Evolutionary conservation across 2,113 vertebrate genomes (phyloP).

Genomic region (Pimephales promelas): DNA sequence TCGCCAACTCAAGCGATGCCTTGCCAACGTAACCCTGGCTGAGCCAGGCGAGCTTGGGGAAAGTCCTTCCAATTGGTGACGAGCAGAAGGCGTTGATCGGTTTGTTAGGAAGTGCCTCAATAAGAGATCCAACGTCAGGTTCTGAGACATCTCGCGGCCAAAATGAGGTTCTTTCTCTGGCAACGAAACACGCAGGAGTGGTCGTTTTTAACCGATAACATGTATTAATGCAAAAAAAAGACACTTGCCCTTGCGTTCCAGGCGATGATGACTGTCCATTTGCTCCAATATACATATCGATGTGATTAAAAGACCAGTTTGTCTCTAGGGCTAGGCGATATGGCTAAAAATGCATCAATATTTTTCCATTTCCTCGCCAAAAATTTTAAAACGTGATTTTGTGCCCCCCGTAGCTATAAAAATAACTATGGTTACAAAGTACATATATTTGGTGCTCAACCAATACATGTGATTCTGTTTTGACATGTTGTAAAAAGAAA

Average conservation of each 20-base stretch:
- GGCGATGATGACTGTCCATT: background rate
- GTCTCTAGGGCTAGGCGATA: background rate
- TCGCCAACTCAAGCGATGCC: background rate
- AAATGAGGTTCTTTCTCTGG: background rate
- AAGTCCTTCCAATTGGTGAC: background rate
- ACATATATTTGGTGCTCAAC: no score
- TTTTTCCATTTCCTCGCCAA: background rate
- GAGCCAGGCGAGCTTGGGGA: background rate
- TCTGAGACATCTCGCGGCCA: background rate
- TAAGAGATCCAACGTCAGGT: background rate
- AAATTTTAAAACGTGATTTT: background rate
- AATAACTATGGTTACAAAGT: no score
- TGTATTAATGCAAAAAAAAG: slow-evolving; percentile 18
- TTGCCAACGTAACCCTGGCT: background rate
- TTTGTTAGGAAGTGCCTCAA: slow-evolving; percentile 8
- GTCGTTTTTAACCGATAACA: slow-evolving; percentile 4
- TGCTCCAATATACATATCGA: background rate
- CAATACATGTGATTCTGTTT: background rate
- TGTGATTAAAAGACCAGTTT: background rate
- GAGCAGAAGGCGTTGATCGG: background rate
- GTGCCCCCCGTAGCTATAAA: background rate
- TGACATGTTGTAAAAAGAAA: background rate
- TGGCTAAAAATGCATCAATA: background rate
- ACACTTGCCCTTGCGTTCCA: background rate
- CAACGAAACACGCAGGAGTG: slow-evolving; percentile 5